phyloP scores from a whole-genome alignment of 2,888 invertebrate genomes.

The Lypha dubia region DNA sequence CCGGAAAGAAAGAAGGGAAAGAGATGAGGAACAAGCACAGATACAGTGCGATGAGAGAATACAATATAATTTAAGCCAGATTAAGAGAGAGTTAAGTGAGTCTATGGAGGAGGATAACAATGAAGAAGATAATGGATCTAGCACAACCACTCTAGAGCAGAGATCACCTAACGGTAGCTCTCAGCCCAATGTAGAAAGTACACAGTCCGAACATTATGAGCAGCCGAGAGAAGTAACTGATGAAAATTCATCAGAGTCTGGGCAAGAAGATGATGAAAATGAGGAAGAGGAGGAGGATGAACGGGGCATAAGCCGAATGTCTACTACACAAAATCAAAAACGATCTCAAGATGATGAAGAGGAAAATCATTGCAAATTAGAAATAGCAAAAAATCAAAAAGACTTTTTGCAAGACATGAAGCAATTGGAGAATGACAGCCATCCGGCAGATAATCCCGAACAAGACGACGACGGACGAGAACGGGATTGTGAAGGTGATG shows the following conservation, averaged over 20 bases:
- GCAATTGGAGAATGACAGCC: constrained; percentile 19
- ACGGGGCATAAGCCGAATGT: constrained; percentile 14
- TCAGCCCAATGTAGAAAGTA: constrained; percentile 61
- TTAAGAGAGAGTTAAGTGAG: constrained; percentile 63
- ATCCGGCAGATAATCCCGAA: constrained; percentile 38
- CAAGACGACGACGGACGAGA: constrained; percentile 66
- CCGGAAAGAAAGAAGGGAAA: constrained; percentile 45
- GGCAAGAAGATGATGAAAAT: constrained; percentile 51
- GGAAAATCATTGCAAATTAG: constrained; percentile 39
- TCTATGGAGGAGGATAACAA: constrained; percentile 72
- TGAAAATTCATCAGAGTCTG: constrained; percentile 46
- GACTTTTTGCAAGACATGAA: constrained; percentile 15
- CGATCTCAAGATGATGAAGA: constrained; percentile 47
- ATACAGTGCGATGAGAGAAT: constrained; percentile 55
- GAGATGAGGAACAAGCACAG: constrained; percentile 46
- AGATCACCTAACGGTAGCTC: constrained; percentile 36
- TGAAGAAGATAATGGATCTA: constrained; percentile 66
- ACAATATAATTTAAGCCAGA: constrained; percentile 61
- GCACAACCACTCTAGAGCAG: constrained; percentile 57
- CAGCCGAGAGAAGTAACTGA: constrained; percentile 2
- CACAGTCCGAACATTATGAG: constrained; percentile 37
- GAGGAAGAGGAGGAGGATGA: constrained; percentile 1
- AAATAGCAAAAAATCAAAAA: constrained; percentile 46
- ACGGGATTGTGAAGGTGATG: constrained; percentile 67
- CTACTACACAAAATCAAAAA: constrained; percentile 43